Base-by-base conservation (phyloP, 2,113 vertebrate genomes). In the Syrrhaptes paradoxus region DNA sequence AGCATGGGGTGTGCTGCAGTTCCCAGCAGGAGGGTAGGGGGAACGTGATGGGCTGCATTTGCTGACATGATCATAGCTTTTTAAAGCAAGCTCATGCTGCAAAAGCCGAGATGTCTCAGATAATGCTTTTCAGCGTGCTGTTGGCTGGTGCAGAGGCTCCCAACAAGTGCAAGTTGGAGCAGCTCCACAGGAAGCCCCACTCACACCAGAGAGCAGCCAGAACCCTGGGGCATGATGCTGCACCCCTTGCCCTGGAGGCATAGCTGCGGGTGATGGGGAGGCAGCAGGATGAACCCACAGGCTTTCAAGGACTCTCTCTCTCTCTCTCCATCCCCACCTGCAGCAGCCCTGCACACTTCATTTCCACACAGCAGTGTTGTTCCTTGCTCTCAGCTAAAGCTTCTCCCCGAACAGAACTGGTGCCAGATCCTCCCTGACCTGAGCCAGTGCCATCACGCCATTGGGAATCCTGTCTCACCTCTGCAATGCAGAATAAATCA, bases 221-320 rank as follows among this genome's bases (percentile, higher is more conserved):
- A 70, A 91, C 91, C 10, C 4, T 0, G 1, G 26, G 32, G 26
- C 32, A 38, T 0, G 21, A 9, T 70, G 66, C 51, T 62, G 55
- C 25, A 83, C 13, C 22, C 18, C 41, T 48, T 1, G 0, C 13
- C 26, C 16, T 5, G 0, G 34, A 68, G 70, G 8, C 2, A 1
- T 79, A 91, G 28, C 29, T 89, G 48, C 3, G 1, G 26, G 9
- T 41, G 48, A 52, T 26, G 26, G 19, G 21, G 55, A 54, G 51
- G 43, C 1, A 1, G 11, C 18, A 59, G 59, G 62, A 85, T 4
- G 22, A 85, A 58, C 15, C 19, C 7, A 4, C 13, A 19, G 28
- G 36, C 34, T 70, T 86, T 80, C n/a, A 63, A 73, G 54, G 38
- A 85, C 58, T 61, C 25, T 57, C 22, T 20, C 16, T 85, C 16